Percentiles rank a stretch among this genome's conserved stretches.
These are phyloP conservation scores for Uloborus diversus DNA, from an alignment of 1,140 invertebrate species.

Conservation along the genomic window DNA sequence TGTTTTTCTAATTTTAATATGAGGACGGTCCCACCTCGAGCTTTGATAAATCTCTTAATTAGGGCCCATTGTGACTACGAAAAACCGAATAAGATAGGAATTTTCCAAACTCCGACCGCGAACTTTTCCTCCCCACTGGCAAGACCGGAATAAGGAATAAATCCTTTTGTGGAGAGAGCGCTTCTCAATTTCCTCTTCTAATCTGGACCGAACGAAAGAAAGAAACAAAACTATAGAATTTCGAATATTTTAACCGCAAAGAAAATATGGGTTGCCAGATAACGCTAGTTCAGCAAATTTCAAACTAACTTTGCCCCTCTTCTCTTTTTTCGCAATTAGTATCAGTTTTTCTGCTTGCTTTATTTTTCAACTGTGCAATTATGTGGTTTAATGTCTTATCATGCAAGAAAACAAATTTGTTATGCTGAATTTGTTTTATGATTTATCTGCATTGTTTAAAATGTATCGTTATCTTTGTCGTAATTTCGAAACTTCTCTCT, in stretches of 20 bases:
- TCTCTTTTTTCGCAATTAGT: background rate
- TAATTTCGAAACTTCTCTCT: too few relatives aligned
- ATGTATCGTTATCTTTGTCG: too few relatives aligned
- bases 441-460: too few relatives aligned
- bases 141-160: slow-evolving; percentile 47
- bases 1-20: too few relatives aligned
- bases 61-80: slow-evolving; percentile 40
- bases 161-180: slow-evolving; percentile 48
- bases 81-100: slow-evolving; percentile 38
- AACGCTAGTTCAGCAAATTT: background rate
- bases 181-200: slow-evolving; percentile 50
- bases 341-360: too few relatives aligned
- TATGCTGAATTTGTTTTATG: too few relatives aligned
- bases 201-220: slow-evolving; percentile 11
- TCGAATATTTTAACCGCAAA: background rate
- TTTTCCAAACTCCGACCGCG: slow-evolving; percentile 41
- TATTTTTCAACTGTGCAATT: too few relatives aligned
- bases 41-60: slow-evolving; percentile 54
- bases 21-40: background rate
- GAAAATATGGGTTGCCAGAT: background rate
- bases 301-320: background rate
- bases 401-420: too few relatives aligned
- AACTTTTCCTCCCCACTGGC: slow-evolving; percentile 17
- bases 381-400: too few relatives aligned
- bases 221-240: background rate